Evolutionary conservation across 2,888 invertebrate species (phyloP), one percentile per base, ranked within the genome.

Genomic region (Rhagonycha fulva): DNA sequence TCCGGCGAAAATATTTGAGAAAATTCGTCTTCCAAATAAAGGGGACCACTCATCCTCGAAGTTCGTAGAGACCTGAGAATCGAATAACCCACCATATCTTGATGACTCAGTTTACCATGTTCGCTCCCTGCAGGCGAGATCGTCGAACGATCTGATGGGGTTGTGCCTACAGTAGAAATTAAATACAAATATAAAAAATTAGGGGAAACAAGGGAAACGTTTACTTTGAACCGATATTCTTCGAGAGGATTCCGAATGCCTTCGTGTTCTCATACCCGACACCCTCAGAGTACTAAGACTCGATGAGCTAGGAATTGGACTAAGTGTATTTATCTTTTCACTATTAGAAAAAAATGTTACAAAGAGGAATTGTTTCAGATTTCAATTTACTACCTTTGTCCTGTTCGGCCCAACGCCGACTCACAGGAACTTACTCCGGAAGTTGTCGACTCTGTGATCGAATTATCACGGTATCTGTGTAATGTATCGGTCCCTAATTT

Each of bases 251-350:
- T 91, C 89, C 12, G 90, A 87, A 85, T 89, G 86, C 79, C 89
- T 89, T 81, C 88, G 88, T 73, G 86, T 79, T 80, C 84, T 84
- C 30, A 81, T 79, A 19, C 82, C 83, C 9, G 82, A 74, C 14
- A 83, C 82, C 79, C 84, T 86, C 68, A 87, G 80, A 19, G 87
- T 86, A 77, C 85, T 86, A 81, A 94, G 86, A 88, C 94, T 94
- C 76, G 94, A 94, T 80, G 95, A 93, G 87, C 96, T 96, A 19
- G 96, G 95, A 85, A 97, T 96, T 1, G 97, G 96, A 88, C 96
- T 97, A 26, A 97, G 90, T 68, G 94, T 94, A 83, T 93, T 92
- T 80, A 93, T 91, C 86, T 93, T 91, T 81, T 95, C 94, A 80
- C 94, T 93, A 19, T 19, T 19, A 84, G 66, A 87, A 88, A 78